A percentile compares a stretch with the other conserved stretches of the same genome.
Evolutionary conservation across 2,888 invertebrate genomes (phyloP).

Genomic region (Xanthia togata): DNA sequence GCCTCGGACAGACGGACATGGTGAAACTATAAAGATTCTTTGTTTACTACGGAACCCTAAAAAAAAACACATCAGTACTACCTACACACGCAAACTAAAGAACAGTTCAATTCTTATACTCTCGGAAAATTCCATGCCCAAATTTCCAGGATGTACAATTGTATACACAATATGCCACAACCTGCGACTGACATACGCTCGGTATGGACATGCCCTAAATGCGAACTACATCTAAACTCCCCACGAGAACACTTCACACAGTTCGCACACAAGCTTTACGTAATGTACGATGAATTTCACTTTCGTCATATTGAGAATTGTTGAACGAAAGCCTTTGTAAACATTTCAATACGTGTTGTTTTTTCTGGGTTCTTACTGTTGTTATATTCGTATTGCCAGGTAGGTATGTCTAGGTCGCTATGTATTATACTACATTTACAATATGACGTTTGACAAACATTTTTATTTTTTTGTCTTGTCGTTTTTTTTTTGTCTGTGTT

Average conservation of each 20-base stretch:
- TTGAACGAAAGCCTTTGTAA: conserved; percentile 18
- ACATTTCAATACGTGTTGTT: conserved; percentile 1
- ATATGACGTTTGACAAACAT: neutral
- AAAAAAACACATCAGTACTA: too few species aligned
- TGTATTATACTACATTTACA: neutral
- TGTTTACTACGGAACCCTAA: too few species aligned
- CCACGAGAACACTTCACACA: conserved; percentile 13
- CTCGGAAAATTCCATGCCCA: neutral
- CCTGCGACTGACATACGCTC: conserved; percentile 2
- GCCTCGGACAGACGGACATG: too few species aligned
- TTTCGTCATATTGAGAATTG: conserved; percentile 23
- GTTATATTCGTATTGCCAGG: neutral
- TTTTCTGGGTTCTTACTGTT: neutral
- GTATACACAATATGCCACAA: neutral
- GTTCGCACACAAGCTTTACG: conserved; percentile 20
- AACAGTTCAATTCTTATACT: neutral
- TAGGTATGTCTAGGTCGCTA: neutral
- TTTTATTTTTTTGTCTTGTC: neutral
- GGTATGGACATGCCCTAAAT: conserved; percentile 27
- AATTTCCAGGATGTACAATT: neutral
- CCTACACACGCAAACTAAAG: neutral
- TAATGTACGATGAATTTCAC: conserved; percentile 20
- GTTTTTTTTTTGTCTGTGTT: too few species aligned
- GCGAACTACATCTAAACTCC: conserved; percentile 6
- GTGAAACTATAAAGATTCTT: too few species aligned